phyloP scores from a whole-genome alignment of 2,797 vertebrate species.

The Spinibarbus caldwelli region DNA sequence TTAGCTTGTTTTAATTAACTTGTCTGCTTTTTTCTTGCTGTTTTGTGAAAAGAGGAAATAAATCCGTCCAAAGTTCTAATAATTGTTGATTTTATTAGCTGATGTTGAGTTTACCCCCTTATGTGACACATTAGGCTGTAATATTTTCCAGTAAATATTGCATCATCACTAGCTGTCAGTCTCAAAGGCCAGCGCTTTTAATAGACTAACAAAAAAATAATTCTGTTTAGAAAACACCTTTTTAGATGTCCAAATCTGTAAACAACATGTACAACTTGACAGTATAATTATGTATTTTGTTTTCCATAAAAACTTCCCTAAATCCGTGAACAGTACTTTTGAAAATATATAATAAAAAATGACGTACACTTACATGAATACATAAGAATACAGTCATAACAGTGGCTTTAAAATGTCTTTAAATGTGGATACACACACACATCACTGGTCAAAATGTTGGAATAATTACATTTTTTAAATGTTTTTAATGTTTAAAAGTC shows the following conservation, averaged over 20 bases:
- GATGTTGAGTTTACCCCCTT: neutral
- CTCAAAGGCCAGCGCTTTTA: neutral
- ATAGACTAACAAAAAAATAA: neutral
- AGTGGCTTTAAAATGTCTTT: neutral
- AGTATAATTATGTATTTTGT: neutral
- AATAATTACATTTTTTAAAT: too few species aligned
- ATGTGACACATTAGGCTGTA: neutral
- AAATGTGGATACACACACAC: neutral
- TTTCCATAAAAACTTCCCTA: neutral
- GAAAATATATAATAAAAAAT: neutral
- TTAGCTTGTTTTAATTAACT: constrained; percentile 9
- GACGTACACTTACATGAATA: neutral
- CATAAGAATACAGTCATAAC: neutral
- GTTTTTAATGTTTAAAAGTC: neutral
- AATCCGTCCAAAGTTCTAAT: neutral
- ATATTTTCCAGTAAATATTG: constrained; percentile 38
- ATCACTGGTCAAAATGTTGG: neutral
- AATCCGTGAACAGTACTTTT: neutral
- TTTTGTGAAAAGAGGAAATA: neutral
- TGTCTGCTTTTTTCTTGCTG: neutral
- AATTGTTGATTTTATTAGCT: constrained; percentile 27
- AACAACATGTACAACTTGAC: neutral
- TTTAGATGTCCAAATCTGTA: neutral
- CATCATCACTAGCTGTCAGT: constrained; percentile 16
- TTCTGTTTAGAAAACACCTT: neutral